A percentile compares a stretch with the other conserved stretches of the same genome.
phyloP scores from a whole-genome alignment of 2,113 vertebrate genomes.

The Aldabrachelys gigantea region DNA sequence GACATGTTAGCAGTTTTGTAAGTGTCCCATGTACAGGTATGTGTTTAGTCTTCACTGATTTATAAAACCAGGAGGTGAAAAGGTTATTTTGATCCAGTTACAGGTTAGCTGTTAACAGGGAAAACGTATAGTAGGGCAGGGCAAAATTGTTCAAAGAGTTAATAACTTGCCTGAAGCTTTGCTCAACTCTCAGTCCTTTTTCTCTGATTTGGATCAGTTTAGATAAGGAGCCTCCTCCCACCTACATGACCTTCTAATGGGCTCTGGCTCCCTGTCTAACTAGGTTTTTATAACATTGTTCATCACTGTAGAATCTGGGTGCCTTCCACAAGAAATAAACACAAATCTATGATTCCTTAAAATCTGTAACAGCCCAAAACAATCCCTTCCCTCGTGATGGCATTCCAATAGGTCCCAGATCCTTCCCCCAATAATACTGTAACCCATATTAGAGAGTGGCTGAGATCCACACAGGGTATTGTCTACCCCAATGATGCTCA shows the following conservation, averaged over 20 bases:
- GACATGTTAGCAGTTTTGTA: not conserved
- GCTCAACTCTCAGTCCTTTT: not conserved
- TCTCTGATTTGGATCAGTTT: not conserved
- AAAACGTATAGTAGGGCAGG: not conserved
- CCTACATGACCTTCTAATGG: not conserved
- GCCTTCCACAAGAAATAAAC: not conserved
- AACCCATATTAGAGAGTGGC: too few species aligned
- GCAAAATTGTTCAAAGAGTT: not conserved
- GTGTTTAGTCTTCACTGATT: not conserved
- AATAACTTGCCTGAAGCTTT: not conserved
- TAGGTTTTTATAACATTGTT: not conserved
- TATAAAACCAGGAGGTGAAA: not conserved
- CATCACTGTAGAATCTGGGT: not conserved
- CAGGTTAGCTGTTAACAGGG: not conserved
- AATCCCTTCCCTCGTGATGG: not conserved
- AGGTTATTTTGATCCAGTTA: not conserved
- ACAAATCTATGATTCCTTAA: not conserved
- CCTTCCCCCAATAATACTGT: not conserved
- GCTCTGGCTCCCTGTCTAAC: not conserved
- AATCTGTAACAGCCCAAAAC: not conserved
- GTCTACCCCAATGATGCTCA: not conserved
- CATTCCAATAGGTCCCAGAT: not conserved
- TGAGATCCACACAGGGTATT: not conserved
- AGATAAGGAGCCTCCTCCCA: not conserved
- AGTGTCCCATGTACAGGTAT: not conserved